Base-by-base conservation (phyloP, 64 coral and sea anemone genomes). In the Stylophora pistillata region DNA sequence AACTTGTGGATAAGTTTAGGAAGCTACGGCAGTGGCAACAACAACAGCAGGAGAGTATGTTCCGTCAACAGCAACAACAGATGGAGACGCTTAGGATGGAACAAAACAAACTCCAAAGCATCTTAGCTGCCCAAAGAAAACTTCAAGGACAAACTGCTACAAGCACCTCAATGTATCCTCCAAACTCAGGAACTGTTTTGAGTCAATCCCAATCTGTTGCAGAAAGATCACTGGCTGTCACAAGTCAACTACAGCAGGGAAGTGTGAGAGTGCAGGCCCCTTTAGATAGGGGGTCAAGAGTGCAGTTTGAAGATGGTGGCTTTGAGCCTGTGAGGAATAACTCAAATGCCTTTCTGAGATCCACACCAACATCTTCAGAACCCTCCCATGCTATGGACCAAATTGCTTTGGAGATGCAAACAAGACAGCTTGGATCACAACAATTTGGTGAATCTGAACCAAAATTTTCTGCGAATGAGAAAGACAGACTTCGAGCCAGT, bases 1-100 rank as follows among this genome's bases (percentile, higher is more conserved):
- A 97, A 77, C 88, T 97, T 30, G 74, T 97, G 29, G 84, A 93
- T 30, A 97, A 97, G 53, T 97, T 97, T 86, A 74, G 95, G 18
- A 91, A 97, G 31, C 81, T 97, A 28, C 91, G 95, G 10, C 95
- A 90, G 18, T 97, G 95, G 95, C 95, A 97, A 55, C 95, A 93
- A 54, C 95, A 97, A 30, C 95, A 97, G 60, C 95, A 97, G 56
- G 91, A 97, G 66, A 97, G 81, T 76, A 97, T 97, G 95, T 93
- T 87, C 55, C 85, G 79, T 34, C 91, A 97, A 72, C 95, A 97
- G 64, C 95, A 97, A 28, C 86, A 93, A 30, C 87, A 93, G 59
- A 93, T 97, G 95, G 91, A 93, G 75, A 93, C 88, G 9, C 30
- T 97, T 1, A 93, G 65, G 74, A 87, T 89, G 75, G 89, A 97